phyloP scores from a whole-genome alignment of 2,113 vertebrate species.

The Sander lucioperca region DNA sequence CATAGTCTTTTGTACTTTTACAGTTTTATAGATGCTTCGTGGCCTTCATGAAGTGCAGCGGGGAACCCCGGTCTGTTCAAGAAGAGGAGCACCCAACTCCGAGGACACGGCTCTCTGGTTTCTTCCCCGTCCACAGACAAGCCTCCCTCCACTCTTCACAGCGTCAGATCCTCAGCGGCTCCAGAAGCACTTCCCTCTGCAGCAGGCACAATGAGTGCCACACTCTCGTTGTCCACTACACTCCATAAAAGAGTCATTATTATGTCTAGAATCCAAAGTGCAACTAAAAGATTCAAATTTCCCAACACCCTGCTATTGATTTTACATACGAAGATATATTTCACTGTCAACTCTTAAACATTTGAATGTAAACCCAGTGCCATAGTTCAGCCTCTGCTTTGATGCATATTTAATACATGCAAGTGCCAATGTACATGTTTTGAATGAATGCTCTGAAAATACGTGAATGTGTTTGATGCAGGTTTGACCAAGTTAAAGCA shows the following conservation, averaged over 20 bases:
- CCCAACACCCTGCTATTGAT: not conserved
- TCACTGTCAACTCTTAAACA: not conserved
- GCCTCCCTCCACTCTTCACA: slow-evolving; percentile 25
- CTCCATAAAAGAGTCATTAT: slow-evolving; percentile 34
- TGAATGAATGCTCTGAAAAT: slow-evolving; percentile 1
- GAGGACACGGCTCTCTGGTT: slow-evolving; percentile 2
- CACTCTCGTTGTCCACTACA: slow-evolving; percentile 72
- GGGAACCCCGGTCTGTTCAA: slow-evolving; percentile 47
- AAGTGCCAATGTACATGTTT: not conserved
- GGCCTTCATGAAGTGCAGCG: slow-evolving; percentile 75
- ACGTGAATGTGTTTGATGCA: not conserved
- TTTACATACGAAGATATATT: slow-evolving; percentile 4
- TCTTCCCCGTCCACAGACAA: slow-evolving; percentile 19
- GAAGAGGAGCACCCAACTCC: slow-evolving; percentile 34
- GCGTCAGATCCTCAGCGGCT: slow-evolving; percentile 21
- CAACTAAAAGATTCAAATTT: not conserved
- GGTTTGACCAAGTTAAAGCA: not conserved
- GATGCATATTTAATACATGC: not conserved
- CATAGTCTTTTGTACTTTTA: not conserved
- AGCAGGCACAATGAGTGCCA: slow-evolving; percentile 29
- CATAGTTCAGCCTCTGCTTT: slow-evolving; percentile 10
- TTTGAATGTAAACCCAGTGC: slow-evolving; percentile 28
- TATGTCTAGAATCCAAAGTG: slow-evolving; percentile 5
- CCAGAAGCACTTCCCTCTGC: slow-evolving; percentile 15
- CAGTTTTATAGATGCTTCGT: slow-evolving; percentile 80